phyloP scores from a whole-genome alignment of 2,888 invertebrate genomes.

The Acholoe squamosa region DNA sequence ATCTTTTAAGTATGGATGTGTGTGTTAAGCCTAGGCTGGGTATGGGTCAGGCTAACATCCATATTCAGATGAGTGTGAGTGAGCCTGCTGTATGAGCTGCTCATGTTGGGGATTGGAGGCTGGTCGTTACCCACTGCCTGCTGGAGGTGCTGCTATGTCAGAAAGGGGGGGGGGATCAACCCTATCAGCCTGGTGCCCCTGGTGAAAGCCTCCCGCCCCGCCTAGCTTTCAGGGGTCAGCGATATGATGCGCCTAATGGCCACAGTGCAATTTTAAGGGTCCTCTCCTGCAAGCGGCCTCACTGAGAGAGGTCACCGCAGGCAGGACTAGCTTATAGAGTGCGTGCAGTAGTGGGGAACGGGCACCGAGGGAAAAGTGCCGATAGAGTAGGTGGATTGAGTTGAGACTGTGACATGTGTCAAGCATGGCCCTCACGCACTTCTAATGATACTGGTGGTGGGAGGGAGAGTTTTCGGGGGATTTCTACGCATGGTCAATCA shows the following conservation, averaged over 20 bases:
- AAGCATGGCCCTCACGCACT: neutral
- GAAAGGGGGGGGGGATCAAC: neutral
- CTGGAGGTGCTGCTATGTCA: neutral
- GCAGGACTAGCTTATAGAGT: neutral
- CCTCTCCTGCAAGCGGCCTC: slow-evolving; percentile 1
- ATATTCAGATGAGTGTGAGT: too few species aligned
- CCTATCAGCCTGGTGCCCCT: slow-evolving; percentile 27
- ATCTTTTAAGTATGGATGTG: neutral
- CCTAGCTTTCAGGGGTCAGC: slow-evolving; percentile 25
- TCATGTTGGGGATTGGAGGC: neutral
- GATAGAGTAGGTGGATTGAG: slow-evolving; percentile 24
- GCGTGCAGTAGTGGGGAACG: neutral
- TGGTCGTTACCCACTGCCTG: neutral
- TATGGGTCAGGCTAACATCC: too few species aligned
- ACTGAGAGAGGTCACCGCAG: neutral
- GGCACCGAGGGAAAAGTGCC: neutral
- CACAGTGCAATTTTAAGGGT: slow-evolving; percentile 22
- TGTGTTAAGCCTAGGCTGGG: neutral
- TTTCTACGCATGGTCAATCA: too few species aligned
- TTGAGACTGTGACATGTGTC: neutral
- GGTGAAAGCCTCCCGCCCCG: slow-evolving; percentile 5
- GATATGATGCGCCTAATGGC: slow-evolving; percentile 39
- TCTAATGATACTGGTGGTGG: neutral
- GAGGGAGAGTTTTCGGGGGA: neutral
- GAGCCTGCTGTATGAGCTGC: neutral